phyloP scores from a whole-genome alignment of 2,888 invertebrate genomes.

The Pyrrhia umbra region DNA sequence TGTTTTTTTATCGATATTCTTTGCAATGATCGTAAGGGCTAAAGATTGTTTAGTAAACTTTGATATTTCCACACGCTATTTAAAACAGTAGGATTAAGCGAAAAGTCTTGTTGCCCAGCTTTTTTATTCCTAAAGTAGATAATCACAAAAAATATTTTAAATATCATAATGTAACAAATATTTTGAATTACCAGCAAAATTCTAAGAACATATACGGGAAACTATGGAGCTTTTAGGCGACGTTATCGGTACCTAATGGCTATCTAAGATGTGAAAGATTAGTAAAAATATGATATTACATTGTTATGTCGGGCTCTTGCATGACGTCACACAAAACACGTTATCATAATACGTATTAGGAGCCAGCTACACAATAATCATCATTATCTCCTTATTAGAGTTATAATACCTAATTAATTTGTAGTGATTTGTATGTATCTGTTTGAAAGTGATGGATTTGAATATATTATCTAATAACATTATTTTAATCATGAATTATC shows the following conservation, averaged over 20 bases:
- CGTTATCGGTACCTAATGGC: not conserved
- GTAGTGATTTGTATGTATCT: conserved; percentile 58
- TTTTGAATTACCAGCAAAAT: too few relatives aligned
- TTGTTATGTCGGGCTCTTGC: not conserved
- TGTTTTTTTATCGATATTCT: too few relatives aligned
- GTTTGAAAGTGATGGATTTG: conserved; percentile 56
- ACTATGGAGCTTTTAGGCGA: too few relatives aligned
- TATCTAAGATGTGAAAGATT: conserved; percentile 5
- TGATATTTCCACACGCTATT: too few relatives aligned
- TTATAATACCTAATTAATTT: conserved; percentile 51
- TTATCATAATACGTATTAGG: conserved; percentile 15
- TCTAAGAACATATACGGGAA: too few relatives aligned
- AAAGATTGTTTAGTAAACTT: not conserved
- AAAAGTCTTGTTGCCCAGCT: too few relatives aligned
- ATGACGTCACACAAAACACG: conserved; percentile 22
- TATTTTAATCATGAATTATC: conserved; percentile 51
- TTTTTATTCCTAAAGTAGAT: too few relatives aligned
- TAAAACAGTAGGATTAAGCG: too few relatives aligned
- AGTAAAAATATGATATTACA: conserved; percentile 8
- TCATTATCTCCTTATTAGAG: conserved; percentile 42
- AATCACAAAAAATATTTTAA: too few relatives aligned
- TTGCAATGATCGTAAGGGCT: not conserved
- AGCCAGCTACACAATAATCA: conserved; percentile 24
- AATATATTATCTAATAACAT: conserved; percentile 60
- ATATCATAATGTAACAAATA: too few relatives aligned